Evolutionary conservation across 2,113 vertebrate genomes (phyloP).

Genomic region (Periophthalmodon schlosseri): DNA sequence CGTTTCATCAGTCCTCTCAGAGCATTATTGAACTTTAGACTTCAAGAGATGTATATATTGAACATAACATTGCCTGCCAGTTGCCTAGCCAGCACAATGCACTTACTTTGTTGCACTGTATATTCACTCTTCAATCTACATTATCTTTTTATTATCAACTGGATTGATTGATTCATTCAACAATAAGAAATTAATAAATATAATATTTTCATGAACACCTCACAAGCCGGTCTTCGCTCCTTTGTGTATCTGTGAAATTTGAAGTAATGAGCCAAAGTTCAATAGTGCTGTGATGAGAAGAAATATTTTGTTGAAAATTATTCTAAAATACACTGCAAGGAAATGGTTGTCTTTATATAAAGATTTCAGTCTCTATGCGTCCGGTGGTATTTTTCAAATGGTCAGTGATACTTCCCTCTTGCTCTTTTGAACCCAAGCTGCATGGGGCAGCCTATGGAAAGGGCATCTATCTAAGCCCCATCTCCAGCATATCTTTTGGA

Average conservation of each 20-base stretch:
- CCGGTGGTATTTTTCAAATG: constrained; percentile 35
- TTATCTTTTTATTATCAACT: no score
- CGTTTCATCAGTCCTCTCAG: background rate
- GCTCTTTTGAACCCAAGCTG: constrained; percentile 92
- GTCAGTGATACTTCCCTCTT: constrained; percentile 70
- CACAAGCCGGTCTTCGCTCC: background rate
- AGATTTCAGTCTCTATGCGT: constrained; percentile 3
- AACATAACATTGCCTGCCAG: background rate
- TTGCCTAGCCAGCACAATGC: background rate
- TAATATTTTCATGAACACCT: background rate
- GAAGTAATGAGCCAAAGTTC: background rate
- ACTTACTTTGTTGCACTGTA: background rate
- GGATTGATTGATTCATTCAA: background rate
- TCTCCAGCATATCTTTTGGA: constrained; percentile 99
- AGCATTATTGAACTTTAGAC: background rate
- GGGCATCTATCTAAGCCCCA: constrained; percentile 99
- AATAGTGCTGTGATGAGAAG: background rate
- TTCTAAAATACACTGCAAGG: no score
- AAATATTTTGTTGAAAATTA: background rate
- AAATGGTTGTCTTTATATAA: background rate
- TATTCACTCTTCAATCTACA: background rate
- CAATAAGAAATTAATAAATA: background rate
- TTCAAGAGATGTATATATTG: background rate
- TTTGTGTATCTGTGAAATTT: background rate
- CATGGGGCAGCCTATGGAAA: constrained; percentile 99